Conservation (phyloP, 2,113 vertebrate genomes). For the Nycticryphes semicollaris region DNA sequence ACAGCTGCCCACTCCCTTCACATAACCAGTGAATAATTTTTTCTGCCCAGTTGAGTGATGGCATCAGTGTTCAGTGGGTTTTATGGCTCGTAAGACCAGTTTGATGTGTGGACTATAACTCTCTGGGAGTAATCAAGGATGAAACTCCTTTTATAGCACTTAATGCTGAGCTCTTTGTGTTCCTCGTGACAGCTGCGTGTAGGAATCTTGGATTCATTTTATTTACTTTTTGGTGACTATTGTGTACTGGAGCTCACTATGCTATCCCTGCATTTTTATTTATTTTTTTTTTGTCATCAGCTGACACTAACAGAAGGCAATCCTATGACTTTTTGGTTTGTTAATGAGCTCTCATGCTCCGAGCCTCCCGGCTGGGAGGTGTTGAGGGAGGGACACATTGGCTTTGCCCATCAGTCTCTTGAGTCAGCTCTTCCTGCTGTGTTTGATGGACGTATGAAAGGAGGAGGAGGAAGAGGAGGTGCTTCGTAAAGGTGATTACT, state of each 20-base stretch:
- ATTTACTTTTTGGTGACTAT: background rate
- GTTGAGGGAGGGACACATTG: rapidly evolving
- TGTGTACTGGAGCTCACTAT: background rate
- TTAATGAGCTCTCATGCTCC: background rate
- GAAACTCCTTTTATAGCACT: background rate
- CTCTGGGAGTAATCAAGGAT: background rate
- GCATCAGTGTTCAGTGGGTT: background rate
- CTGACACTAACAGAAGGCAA: background rate
- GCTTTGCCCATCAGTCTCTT: background rate
- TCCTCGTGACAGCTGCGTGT: background rate
- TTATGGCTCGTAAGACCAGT: background rate
- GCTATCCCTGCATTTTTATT: no score
- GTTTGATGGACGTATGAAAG: background rate
- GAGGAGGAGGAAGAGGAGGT: background rate
- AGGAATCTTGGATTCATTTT: background rate
- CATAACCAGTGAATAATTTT: rapidly evolving
- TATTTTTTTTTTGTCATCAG: background rate
- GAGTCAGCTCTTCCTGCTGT: rapidly evolving
- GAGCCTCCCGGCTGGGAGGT: background rate
- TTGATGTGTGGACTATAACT: background rate
- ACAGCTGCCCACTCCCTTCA: background rate
- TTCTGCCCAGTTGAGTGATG: rapidly evolving
- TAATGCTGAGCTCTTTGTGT: background rate
- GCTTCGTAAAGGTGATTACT: background rate
- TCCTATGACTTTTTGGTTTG: background rate